Evolutionary conservation across 2,888 invertebrate genomes (phyloP).

Genomic region (Tortrix viridana): DNA sequence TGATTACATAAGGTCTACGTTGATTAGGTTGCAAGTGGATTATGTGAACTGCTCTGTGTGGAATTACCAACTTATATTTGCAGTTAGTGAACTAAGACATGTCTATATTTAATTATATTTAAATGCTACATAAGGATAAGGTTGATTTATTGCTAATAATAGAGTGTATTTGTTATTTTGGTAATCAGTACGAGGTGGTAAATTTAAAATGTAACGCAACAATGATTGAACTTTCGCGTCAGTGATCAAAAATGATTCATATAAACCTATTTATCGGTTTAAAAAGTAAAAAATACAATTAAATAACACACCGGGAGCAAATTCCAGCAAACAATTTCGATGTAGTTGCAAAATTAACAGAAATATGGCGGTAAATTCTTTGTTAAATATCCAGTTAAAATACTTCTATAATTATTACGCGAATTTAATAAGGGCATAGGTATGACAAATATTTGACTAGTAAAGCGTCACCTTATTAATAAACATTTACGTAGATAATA

Average conservation of each 20-base stretch:
- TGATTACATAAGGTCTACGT: slow-evolving; percentile 26
- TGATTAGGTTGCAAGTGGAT: slow-evolving; percentile 19
- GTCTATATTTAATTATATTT: background rate
- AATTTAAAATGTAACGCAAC: slow-evolving; percentile 38
- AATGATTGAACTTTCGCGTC: slow-evolving; percentile 26
- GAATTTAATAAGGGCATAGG: too few species aligned
- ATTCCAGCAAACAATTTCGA: background rate
- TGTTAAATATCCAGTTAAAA: background rate
- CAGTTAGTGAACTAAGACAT: slow-evolving; percentile 41
- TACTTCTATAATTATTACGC: too few species aligned
- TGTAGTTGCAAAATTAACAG: slow-evolving; percentile 6
- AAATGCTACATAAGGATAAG: slow-evolving; percentile 15
- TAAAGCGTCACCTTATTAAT: background rate
- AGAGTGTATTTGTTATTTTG: slow-evolving; percentile 38
- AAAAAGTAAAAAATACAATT: too few species aligned
- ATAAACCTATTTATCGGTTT: too few species aligned
- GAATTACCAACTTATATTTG: slow-evolving; percentile 11
- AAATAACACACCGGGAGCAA: too few species aligned
- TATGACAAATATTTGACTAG: too few species aligned
- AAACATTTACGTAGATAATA: too few species aligned
- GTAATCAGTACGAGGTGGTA: slow-evolving; percentile 41
- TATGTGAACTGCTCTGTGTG: slow-evolving; percentile 33
- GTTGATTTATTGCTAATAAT: slow-evolving; percentile 38
- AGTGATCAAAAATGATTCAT: slow-evolving; percentile 22
- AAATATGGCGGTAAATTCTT: slow-evolving; percentile 27